phyloP scores from a whole-genome alignment of 2,888 invertebrate genomes.

The Chloroclysta siterata region DNA sequence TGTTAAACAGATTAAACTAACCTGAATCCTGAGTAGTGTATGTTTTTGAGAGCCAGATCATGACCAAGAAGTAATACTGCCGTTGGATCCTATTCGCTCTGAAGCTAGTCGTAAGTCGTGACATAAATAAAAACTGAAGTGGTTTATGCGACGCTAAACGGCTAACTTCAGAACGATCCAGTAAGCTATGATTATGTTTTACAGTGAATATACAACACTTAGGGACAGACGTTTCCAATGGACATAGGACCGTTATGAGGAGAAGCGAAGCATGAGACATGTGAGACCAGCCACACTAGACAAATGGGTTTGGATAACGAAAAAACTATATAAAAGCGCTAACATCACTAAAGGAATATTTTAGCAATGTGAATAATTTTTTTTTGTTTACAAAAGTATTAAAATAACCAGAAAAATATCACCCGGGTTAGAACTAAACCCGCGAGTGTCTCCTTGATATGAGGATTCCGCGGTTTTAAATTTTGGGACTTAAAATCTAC shows the following conservation, averaged over 20 bases:
- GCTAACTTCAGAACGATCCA: constrained; percentile 1
- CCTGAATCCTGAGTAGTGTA: too few relatives aligned
- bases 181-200: neutral
- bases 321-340: constrained; percentile 9
- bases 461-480: neutral
- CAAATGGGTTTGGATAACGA: constrained; percentile 8
- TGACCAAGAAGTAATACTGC: neutral
- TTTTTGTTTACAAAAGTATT: too few relatives aligned
- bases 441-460: neutral
- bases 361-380: too few relatives aligned
- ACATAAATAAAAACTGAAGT: neutral
- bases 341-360: neutral
- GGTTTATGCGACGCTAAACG: neutral
- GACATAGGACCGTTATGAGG: constrained; percentile 26
- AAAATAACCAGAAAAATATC: too few relatives aligned
- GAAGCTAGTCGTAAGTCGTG: neutral
- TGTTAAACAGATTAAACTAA: too few relatives aligned
- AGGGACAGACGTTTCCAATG: constrained; percentile 22
- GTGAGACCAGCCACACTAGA: constrained; percentile 24
- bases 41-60: neutral
- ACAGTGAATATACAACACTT: constrained; percentile 31
- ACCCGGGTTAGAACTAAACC: too few relatives aligned
- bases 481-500: neutral
- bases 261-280: constrained; percentile 36
- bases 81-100: neutral